Percentiles rank a stretch among this genome's conserved stretches.
These are phyloP conservation scores for Calyptommatus sinebrachiatus DNA, from an alignment of 2,113 vertebrate species.

Conservation along the genomic window DNA sequence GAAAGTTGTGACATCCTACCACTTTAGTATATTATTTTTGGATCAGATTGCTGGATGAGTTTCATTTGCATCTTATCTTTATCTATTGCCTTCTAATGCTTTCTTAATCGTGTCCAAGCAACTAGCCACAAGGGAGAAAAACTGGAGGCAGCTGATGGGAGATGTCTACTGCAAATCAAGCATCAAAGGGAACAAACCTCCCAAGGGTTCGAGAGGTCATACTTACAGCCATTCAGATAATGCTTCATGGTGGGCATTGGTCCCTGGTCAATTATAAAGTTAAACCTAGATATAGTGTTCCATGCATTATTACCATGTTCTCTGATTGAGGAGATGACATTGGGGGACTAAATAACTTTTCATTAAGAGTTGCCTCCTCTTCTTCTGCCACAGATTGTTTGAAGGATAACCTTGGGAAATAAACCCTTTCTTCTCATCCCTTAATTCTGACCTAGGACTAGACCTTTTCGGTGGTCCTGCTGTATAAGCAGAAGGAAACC, in stretches of 20 bases:
- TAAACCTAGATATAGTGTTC: slow-evolving; percentile 60
- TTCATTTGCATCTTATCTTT: slow-evolving; percentile 65
- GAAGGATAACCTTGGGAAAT: slow-evolving; percentile 46
- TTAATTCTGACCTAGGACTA: slow-evolving; percentile 24
- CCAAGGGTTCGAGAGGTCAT: slow-evolving; percentile 49
- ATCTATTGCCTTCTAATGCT: slow-evolving; percentile 51
- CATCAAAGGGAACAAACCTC: slow-evolving; percentile 64
- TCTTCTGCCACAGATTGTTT: slow-evolving; percentile 38
- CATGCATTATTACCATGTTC: slow-evolving; percentile 54
- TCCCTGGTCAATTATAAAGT: slow-evolving; percentile 61
- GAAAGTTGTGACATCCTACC: slow-evolving; percentile 47
- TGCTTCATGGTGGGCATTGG: slow-evolving; percentile 53
- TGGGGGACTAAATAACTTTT: slow-evolving; percentile 3
- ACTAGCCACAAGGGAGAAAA: slow-evolving; percentile 54
- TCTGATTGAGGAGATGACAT: slow-evolving; percentile 25
- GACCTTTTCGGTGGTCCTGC: not conserved
- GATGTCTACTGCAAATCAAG: slow-evolving; percentile 55
- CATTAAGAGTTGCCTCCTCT: slow-evolving; percentile 29
- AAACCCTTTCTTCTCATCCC: slow-evolving; percentile 5
- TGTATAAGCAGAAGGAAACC: not conserved
- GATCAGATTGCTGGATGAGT: slow-evolving; percentile 63
- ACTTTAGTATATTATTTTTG: slow-evolving; percentile 63
- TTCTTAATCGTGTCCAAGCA: slow-evolving; percentile 66
- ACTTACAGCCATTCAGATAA: slow-evolving; percentile 63
- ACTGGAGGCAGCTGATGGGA: slow-evolving; percentile 55